These are phyloP conservation scores for Stegana nigrithorax DNA, from an alignment of 2,888 invertebrate species.

Conservation along the genomic window DNA sequence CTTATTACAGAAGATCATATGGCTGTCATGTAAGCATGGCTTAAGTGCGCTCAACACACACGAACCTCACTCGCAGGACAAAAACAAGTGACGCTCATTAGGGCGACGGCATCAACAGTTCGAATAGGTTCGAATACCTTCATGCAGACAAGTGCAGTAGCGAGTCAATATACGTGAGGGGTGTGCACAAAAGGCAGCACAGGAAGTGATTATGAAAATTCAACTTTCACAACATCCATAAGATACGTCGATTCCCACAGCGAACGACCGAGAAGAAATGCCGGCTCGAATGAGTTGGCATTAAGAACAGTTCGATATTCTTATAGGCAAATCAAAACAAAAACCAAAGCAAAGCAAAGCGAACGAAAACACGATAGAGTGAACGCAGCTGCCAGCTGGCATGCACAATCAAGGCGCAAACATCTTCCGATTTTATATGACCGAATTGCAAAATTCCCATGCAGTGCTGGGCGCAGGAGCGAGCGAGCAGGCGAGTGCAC, in stretches of 20 bases:
- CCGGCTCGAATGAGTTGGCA: constrained; percentile 41
- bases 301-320: constrained; percentile 48
- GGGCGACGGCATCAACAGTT: no score
- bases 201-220: constrained; percentile 5
- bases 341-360: constrained; percentile 24
- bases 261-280: constrained; percentile 20
- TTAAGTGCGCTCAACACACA: constrained; percentile 55
- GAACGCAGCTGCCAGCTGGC: constrained; percentile 41
- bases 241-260: constrained; percentile 44
- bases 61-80: constrained; percentile 53
- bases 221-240: background rate
- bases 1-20: constrained; percentile 10
- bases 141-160: background rate
- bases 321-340: constrained; percentile 54
- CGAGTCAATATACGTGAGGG: no score
- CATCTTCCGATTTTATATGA: constrained; percentile 16
- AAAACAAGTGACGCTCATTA: no score
- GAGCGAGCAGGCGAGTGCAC: constrained; percentile 25
- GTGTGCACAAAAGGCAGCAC: no score
- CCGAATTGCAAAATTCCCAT: constrained; percentile 56
- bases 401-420: constrained; percentile 29
- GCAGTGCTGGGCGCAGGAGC: constrained; percentile 23
- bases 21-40: background rate
- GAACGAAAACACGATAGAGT: background rate
- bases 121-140: no score